Evolutionary conservation across 2,888 invertebrate genomes (phyloP), one percentile per base, ranked within the genome.

Genomic region (Temnothorax unifasciatus): DNA sequence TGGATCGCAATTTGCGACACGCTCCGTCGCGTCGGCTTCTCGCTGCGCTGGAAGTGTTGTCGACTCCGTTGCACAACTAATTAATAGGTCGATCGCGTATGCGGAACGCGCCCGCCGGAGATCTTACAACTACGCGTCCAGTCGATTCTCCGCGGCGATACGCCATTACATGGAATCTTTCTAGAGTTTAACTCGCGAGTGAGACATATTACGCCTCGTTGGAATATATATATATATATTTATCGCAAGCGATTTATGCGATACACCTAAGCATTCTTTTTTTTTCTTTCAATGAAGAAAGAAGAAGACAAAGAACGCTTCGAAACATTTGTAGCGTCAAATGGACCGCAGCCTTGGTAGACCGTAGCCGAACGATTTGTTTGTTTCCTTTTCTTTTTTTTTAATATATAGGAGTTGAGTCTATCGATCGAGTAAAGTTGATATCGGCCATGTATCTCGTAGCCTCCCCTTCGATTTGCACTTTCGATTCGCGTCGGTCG

Each of bases 21-120:
- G 87, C 81, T 85, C 66, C 59, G 83, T 34, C 54, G 63, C 59
- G 83, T 34, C 54, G 63, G 69, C 34, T 64, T 77, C 69, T 77
- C 66, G 66, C 38, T 41, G 57, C 63, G 75, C 50, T 59, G 81
- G 79, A 87, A 77, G 79, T 61, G 85, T 63, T 83, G 85, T 75
- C 84, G 87, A 71, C 73, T 86, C 77, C 77, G 84, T 89, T 88
- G 89, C 90, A 87, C 87, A 89, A 91, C 84, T 90, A 92, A 92
- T 92, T 91, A 88, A 89, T 88, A 79, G 76, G 83, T 79, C 85
- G 87, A 87, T 83, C 86, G 86, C 71, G 84, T 84, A 86, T 83
- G 86, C 64, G 64, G 52, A 82, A 83, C 47, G 81, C 71, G 83
- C 71, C 66, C 38, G 63, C 25, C 63, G 59, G 47, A 64, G 69